Conservation (phyloP, 1,140 invertebrate genomes). For the Musca vetustissima region DNA sequence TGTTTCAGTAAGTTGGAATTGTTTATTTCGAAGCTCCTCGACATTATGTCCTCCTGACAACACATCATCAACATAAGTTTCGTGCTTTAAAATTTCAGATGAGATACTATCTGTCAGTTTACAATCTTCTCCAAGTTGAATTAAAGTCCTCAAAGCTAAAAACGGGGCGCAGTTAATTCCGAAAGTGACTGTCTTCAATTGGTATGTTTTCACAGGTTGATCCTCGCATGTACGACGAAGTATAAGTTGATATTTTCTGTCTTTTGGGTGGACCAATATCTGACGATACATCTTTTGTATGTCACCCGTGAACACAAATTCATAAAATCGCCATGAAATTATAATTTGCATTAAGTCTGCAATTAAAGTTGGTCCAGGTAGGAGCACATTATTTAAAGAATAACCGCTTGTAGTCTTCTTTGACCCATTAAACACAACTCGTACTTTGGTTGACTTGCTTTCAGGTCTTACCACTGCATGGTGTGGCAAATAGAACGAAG, state of each 20-base stretch:
- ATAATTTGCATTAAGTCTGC: background rate
- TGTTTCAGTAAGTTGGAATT: background rate
- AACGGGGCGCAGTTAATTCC: conserved; percentile 12
- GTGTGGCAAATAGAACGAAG: background rate
- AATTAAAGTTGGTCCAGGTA: conserved; percentile 1
- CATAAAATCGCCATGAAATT: background rate
- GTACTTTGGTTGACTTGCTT: conserved; percentile 7
- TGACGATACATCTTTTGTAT: conserved; percentile 25
- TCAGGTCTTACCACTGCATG: background rate
- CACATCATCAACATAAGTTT: conserved; percentile 17
- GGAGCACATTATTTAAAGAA: conserved; percentile 12
- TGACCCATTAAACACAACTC: conserved; percentile 18
- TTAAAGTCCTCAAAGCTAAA: conserved; percentile 4
- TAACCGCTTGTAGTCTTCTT: background rate
- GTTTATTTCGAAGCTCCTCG: background rate
- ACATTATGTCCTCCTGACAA: background rate
- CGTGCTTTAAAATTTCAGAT: background rate
- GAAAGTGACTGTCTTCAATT: conserved; percentile 11
- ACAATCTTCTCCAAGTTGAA: conserved; percentile 2
- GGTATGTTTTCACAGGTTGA: background rate
- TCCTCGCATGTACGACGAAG: background rate
- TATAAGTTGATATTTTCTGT: background rate
- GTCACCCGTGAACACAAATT: conserved; percentile 11
- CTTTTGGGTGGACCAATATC: conserved; percentile 2
- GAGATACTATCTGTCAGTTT: background rate